Evolutionary conservation across 1,140 invertebrate species (phyloP).

Genomic region (Drosophila nebulosa): DNA sequence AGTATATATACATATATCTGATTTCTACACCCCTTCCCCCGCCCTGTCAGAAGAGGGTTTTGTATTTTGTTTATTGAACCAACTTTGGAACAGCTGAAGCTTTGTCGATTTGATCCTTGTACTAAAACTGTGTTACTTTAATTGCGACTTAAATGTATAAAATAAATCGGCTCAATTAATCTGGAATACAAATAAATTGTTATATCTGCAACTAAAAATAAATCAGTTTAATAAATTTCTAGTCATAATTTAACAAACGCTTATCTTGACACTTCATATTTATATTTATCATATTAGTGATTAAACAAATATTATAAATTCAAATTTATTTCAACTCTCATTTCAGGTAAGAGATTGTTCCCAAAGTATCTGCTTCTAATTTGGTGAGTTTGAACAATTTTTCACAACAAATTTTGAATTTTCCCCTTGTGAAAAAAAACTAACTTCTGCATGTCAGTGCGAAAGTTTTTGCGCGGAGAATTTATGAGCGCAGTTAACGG

Average conservation of each 20-base stretch:
- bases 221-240: background rate
- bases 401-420: background rate
- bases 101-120: background rate
- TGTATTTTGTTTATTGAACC: constrained; percentile 1
- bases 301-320: constrained; percentile 42
- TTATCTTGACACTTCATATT: constrained; percentile 12
- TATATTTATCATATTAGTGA: constrained; percentile 32
- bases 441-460: constrained; percentile 50
- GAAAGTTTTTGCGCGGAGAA: constrained; percentile 60
- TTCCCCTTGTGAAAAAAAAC: background rate
- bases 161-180: background rate
- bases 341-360: constrained; percentile 41
- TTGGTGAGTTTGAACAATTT: constrained; percentile 39
- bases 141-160: background rate
- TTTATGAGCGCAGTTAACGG: constrained; percentile 73
- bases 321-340: constrained; percentile 18
- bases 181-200: background rate
- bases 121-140: background rate
- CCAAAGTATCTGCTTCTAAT: constrained; percentile 41
- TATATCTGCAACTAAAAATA: background rate
- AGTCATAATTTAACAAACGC: background rate
- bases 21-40: background rate
- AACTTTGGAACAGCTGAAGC: background rate
- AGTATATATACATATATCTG: background rate
- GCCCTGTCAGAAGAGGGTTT: background rate